Conservation (phyloP, 2,797 vertebrate genomes). For the Lindbergichthys nudifrons region DNA sequence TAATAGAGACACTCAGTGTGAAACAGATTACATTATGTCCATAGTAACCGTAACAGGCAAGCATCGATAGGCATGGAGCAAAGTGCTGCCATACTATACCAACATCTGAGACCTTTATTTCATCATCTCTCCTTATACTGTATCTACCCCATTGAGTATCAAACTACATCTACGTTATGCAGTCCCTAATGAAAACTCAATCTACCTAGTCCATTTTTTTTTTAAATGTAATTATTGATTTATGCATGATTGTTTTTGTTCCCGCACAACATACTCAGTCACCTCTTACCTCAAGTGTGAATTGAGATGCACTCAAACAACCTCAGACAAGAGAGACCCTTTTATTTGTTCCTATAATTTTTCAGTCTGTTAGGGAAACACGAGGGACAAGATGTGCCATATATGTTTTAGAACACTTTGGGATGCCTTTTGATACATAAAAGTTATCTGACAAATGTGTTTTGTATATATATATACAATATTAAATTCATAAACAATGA, state of each 20-base stretch:
- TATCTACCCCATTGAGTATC: slow-evolving; percentile 10
- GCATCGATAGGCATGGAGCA: slow-evolving; percentile 3
- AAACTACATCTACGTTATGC: background rate
- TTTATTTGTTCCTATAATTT: background rate
- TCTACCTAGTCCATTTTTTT: background rate
- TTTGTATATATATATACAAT: background rate
- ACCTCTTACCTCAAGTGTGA: slow-evolving; percentile 4
- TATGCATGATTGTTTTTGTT: slow-evolving; percentile 1
- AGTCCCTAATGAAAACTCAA: slow-evolving; percentile 5
- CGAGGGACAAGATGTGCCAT: background rate
- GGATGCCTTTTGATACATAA: background rate
- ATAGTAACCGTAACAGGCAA: background rate
- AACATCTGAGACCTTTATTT: slow-evolving; percentile 42
- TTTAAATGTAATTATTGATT: slow-evolving; percentile 7
- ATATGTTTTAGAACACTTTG: background rate
- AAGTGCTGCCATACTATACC: slow-evolving; percentile 28
- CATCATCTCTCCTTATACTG: slow-evolving; percentile 30
- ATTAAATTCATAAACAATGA: background rate
- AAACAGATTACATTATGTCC: too few species aligned
- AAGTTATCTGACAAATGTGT: background rate
- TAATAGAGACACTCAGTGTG: too few species aligned
- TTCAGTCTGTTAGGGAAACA: background rate
- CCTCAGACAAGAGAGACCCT: background rate
- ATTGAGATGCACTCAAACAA: background rate
- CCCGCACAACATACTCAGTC: background rate